Evolutionary conservation across 2,113 vertebrate genomes (phyloP), one percentile per base, ranked within the genome.

Genomic region (Thinocorus orbignyianus): DNA sequence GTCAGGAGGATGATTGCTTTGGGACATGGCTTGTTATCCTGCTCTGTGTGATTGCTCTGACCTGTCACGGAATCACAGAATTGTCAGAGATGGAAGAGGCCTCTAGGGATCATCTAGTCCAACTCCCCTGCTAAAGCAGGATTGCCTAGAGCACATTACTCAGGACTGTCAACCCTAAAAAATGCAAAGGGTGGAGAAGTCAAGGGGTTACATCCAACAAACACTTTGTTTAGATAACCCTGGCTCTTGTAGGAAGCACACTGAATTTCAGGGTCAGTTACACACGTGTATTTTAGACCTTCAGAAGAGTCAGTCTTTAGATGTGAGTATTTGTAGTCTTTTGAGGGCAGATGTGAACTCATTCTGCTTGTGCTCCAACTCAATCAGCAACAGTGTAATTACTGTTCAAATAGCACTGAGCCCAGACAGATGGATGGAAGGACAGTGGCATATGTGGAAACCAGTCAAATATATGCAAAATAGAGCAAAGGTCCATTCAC

Each of bases 181-280:
- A 88, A 77, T 73, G 39, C 4, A 3, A 93, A 79, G 33, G 49
- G 58, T 70, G 68, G 79, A 85, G 79, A 88, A 92, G 86, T 93
- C 86, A 90, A 77, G 55, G 80, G 72, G 66, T 88, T 88, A 65
- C 55, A 81, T 81, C 55, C 80, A 33, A 58, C 42, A 48, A 77
- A 62, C 9, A 28, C 41, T 88, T 86, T 73, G 79, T 95, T 93
- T 91, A 78, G 76, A 62, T 84, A 95, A 91, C 89, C 83, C 81
- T 86, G 52, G 20, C 80, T 91, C 37, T 66, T 81, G 64, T 17
- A 74, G 80, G 80, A 94, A 81, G 60, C 49, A 15, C 48, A 19
- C 23, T 42, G 46, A 86, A 81, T 81, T 89, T 93, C 60, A 74
- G 86, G 86, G 72, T 92, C 81, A 89, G 88, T 82, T 62, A 71